These are phyloP conservation scores for Synanthedon tipuliformis DNA, from an alignment of 2,888 invertebrate species.

Conservation along the genomic window DNA sequence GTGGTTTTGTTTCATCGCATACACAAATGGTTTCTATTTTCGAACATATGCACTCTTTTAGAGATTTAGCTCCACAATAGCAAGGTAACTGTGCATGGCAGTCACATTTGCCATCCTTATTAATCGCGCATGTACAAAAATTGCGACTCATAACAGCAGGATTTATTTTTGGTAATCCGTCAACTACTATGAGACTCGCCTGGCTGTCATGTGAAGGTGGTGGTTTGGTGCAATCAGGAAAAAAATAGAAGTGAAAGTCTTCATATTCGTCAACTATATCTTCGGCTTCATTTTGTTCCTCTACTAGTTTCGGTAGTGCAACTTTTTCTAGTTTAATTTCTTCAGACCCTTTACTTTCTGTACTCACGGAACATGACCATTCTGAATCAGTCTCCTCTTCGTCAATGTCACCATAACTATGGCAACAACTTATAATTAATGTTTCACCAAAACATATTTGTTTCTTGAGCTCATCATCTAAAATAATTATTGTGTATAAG, in stretches of 20 bases:
- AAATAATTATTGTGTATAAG: too few species aligned
- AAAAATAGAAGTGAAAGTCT: conserved; percentile 58
- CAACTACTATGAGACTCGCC: conserved; percentile 36
- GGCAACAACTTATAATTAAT: conserved; percentile 63
- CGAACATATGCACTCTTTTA: conserved; percentile 36
- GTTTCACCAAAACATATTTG: conserved; percentile 67
- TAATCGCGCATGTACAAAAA: conserved; percentile 34
- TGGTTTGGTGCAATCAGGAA: conserved; percentile 48
- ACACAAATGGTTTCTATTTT: conserved; percentile 35
- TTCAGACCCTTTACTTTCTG: conserved; percentile 21
- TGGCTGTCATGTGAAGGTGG: conserved; percentile 26
- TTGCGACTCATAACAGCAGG: conserved; percentile 13
- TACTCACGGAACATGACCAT: conserved; percentile 42
- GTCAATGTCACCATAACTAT: conserved; percentile 34
- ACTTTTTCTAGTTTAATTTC: conserved; percentile 21
- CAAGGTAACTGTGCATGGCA: conserved; percentile 44
- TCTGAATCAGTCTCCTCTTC: conserved; percentile 48
- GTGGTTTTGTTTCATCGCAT: conserved; percentile 32
- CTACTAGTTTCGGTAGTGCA: conserved; percentile 20
- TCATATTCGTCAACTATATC: conserved; percentile 29
- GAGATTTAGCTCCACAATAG: conserved; percentile 39
- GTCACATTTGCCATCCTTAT: conserved; percentile 35
- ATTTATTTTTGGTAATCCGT: conserved; percentile 51
- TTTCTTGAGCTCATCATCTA: conserved; percentile 53
- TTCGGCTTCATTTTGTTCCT: conserved; percentile 17